Conservation (phyloP, 2,797 vertebrate species). For the Sebastes cheni region DNA sequence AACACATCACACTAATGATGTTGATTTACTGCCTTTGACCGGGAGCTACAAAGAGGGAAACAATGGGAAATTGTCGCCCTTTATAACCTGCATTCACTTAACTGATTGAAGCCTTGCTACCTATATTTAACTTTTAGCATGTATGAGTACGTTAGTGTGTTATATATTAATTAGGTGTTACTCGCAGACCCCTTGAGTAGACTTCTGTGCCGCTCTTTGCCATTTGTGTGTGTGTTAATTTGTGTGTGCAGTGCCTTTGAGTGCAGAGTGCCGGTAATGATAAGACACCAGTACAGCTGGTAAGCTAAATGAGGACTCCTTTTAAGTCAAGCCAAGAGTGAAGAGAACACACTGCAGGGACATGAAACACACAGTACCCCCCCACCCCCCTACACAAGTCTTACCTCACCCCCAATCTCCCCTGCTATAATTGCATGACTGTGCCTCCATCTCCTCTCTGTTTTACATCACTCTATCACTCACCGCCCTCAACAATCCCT, state of each 20-base stretch:
- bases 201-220: slow-evolving; percentile 38
- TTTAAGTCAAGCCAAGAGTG: slow-evolving; percentile 72
- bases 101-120: not conserved
- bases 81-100: not conserved
- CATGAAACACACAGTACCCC: slow-evolving; percentile 59
- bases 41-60: slow-evolving; percentile 1
- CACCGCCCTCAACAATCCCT: slow-evolving; percentile 33
- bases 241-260: slow-evolving; percentile 43
- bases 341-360: slow-evolving; percentile 61
- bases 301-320: slow-evolving; percentile 69
- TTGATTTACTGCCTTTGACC: not conserved
- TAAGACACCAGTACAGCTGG: slow-evolving; percentile 71
- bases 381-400: slow-evolving; percentile 29
- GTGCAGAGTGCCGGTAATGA: slow-evolving; percentile 61
- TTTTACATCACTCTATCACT: slow-evolving; percentile 65
- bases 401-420: slow-evolving; percentile 62
- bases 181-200: slow-evolving; percentile 20
- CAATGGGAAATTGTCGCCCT: not conserved
- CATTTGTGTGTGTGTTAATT: slow-evolving; percentile 40
- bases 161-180: slow-evolving; percentile 39
- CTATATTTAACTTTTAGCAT: not conserved
- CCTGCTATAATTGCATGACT: slow-evolving; percentile 62
- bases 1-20: not conserved
- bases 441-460: slow-evolving; percentile 56
- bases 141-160: not conserved